These are phyloP conservation scores for Calvadosia cruxmelitensis DNA, from an alignment of 30 jellyfish, hydroid and myxozoan species.

Conservation along the genomic window DNA sequence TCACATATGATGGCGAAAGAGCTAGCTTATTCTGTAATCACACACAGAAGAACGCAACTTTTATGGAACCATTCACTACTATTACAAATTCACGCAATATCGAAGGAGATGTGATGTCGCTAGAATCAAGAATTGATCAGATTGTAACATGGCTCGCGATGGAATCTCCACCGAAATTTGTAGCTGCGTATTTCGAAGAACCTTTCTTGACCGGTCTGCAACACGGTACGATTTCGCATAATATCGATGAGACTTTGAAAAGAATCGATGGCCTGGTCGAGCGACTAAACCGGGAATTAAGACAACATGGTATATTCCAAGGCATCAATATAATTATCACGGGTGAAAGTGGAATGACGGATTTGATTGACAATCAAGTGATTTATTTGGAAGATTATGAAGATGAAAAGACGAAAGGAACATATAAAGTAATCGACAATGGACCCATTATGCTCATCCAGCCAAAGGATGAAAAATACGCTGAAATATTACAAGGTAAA, in stretches of 20 bases:
- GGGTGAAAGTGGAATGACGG: conserved; percentile 84
- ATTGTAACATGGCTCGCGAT: conserved; percentile 50
- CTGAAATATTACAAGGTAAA: conserved; percentile 11
- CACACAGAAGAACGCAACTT: conserved; percentile 20
- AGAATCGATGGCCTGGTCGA: conserved; percentile 23
- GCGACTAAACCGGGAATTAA: conserved; percentile 16
- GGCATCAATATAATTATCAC: conserved; percentile 64
- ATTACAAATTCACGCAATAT: conserved; percentile 25
- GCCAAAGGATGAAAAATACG: conserved; percentile 28
- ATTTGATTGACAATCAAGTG: conserved; percentile 24
- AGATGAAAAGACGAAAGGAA: conserved; percentile 5
- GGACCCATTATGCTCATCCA: conserved; percentile 63
- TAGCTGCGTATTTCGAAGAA: conserved; percentile 89
- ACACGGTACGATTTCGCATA: conserved; percentile 47
- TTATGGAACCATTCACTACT: conserved; percentile 68
- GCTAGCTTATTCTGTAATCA: conserved; percentile 22
- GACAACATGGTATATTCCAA: conserved; percentile 7
- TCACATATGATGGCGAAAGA: conserved; percentile 4
- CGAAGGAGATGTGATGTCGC: conserved; percentile 32
- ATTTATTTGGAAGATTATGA: conserved; percentile 72
- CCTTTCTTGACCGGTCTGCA: conserved; percentile 47
- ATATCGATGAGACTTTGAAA: conserved; percentile 27
- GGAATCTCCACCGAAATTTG: conserved; percentile 63
- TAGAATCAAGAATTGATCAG: conserved; percentile 42
- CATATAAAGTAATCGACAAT: conserved; percentile 65